A percentile compares a stretch with the other conserved stretches of the same genome.
These are phyloP conservation scores for Cherax quadricarinatus DNA, from an alignment of 1,140 invertebrate species.

Conservation along the genomic window DNA sequence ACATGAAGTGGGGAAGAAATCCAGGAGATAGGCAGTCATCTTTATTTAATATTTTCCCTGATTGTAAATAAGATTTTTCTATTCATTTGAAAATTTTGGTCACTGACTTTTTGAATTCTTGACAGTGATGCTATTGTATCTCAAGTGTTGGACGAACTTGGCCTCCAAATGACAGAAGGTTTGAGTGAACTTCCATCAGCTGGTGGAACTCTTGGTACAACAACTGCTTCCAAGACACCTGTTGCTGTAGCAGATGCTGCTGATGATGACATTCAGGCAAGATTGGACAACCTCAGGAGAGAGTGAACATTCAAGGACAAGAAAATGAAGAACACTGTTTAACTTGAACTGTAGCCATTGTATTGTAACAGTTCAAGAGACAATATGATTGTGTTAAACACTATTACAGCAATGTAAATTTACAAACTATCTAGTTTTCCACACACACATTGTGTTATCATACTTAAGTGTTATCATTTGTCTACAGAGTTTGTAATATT, in stretches of 20 bases:
- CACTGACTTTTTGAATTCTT: constrained; percentile 69
- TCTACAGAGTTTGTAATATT: background rate
- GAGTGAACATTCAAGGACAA: constrained; percentile 42
- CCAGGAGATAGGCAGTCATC: too few relatives aligned
- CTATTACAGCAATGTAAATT: background rate
- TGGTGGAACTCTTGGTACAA: constrained; percentile 79
- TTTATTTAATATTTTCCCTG: too few relatives aligned
- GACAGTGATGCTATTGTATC: constrained; percentile 90
- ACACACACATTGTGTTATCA: background rate
- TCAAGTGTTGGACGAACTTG: constrained; percentile 97
- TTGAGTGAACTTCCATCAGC: constrained; percentile 91
- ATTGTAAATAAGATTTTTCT: background rate
- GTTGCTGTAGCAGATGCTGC: constrained; percentile 78
- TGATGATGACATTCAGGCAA: constrained; percentile 95
- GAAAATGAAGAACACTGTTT: background rate
- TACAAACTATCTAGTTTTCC: background rate
- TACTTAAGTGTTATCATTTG: background rate
- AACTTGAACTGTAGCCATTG: background rate
- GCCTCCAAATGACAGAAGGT: constrained; percentile 94
- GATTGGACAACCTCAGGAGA: constrained; percentile 86
- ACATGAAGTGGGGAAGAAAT: too few relatives aligned
- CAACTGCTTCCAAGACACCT: constrained; percentile 80
- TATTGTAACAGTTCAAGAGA: background rate
- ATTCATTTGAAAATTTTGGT: background rate
- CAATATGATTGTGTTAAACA: background rate